A percentile compares a stretch with the other conserved stretches of the same genome.
phyloP scores from a whole-genome alignment of 1,140 invertebrate genomes.

The Zaprionus gabonicus region DNA sequence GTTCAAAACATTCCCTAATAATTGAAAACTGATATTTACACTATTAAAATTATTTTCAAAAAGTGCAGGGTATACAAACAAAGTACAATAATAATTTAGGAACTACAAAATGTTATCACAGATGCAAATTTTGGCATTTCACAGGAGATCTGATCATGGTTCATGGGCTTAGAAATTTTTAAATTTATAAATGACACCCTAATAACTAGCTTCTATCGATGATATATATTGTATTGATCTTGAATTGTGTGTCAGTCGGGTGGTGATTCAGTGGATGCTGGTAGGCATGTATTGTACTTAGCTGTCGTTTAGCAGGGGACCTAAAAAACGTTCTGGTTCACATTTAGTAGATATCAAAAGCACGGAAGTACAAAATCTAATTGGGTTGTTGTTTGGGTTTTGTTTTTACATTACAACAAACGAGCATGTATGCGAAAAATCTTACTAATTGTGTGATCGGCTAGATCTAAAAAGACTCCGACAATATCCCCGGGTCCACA shows the following conservation, averaged over 20 bases:
- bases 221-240: not conserved
- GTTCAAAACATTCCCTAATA: not conserved
- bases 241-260: slow-evolving; percentile 4
- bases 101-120: slow-evolving; percentile 12
- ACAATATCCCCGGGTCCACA: slow-evolving; percentile 97
- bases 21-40: slow-evolving; percentile 10
- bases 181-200: not conserved
- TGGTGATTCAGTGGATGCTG: slow-evolving; percentile 15
- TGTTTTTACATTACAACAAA: slow-evolving; percentile 62
- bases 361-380: slow-evolving; percentile 58
- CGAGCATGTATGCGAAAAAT: slow-evolving; percentile 34
- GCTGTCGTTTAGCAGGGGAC: slow-evolving; percentile 52
- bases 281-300: slow-evolving; percentile 26
- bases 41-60: not conserved
- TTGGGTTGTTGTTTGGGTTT: slow-evolving; percentile 24
- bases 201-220: slow-evolving; percentile 6
- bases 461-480: slow-evolving; percentile 97
- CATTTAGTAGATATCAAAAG: slow-evolving; percentile 84
- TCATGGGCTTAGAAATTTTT: not conserved
- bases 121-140: slow-evolving; percentile 12
- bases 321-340: slow-evolving; percentile 38
- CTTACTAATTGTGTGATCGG: slow-evolving; percentile 98
- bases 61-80: not conserved
- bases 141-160: not conserved
- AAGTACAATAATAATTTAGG: slow-evolving; percentile 2